phyloP scores from a whole-genome alignment of 2,888 invertebrate genomes.

The Blomia tropicalis region DNA sequence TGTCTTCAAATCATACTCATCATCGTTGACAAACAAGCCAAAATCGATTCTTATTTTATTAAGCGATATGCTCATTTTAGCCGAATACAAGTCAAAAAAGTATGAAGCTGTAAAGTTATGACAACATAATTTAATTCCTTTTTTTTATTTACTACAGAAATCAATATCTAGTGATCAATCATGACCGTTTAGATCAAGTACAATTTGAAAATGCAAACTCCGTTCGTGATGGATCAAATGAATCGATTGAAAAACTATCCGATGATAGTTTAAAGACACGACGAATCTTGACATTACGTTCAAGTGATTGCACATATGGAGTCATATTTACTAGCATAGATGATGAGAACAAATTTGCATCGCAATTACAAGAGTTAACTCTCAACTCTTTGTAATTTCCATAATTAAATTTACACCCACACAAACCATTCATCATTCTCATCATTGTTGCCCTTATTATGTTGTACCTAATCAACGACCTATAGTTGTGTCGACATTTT shows the following conservation, averaged over 20 bases:
- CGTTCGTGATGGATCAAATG: conserved; percentile 3
- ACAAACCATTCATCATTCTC: too few species aligned
- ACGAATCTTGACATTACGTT: not conserved
- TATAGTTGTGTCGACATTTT: too few species aligned
- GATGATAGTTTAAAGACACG: not conserved
- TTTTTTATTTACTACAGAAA: not conserved
- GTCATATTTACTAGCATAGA: not conserved
- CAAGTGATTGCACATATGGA: not conserved
- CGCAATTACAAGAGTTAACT: not conserved
- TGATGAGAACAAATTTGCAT: not conserved
- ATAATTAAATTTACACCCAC: too few species aligned
- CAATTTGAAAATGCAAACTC: not conserved
- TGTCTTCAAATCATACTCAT: not conserved
- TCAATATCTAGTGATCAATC: not conserved
- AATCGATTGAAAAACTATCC: not conserved
- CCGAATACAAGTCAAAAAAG: conserved; percentile 3
- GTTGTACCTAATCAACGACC: too few species aligned
- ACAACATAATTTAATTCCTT: not conserved
- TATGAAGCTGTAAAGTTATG: not conserved
- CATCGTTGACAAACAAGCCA: not conserved
- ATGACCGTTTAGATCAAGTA: not conserved
- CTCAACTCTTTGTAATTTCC: not conserved
- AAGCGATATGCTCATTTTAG: not conserved
- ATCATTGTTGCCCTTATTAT: too few species aligned
- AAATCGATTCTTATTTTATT: not conserved